Evolutionary conservation across 2,888 invertebrate genomes (phyloP), one percentile per base, ranked within the genome.

Genomic region (Drosophila meridiana): DNA sequence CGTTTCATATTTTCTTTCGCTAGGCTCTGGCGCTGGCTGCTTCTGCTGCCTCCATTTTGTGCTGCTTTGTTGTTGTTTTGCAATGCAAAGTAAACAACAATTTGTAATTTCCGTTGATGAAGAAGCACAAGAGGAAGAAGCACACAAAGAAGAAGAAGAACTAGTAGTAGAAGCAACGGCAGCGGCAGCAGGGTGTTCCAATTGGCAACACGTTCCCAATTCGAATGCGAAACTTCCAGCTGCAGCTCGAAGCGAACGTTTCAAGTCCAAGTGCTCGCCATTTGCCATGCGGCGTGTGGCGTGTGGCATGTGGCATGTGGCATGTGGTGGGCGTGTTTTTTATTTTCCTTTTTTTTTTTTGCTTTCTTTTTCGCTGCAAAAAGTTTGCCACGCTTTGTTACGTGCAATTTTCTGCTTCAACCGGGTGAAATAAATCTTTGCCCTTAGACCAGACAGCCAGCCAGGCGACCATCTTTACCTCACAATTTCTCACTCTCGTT

Each of bases 61-160:
- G 4, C 30, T 4, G 13, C 1, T 42, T 0, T 81, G 66, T 65
- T 59, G 57, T 75, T 68, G 61, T 75, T 74, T 75, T 74, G 59
- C 67, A 88, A 84, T 87, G 89, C 82, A 85, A 83, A 89, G 89
- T 81, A 85, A 85, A 85, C 87, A 85, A 80, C 89, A 86, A 89
- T 85, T 85, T 87, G 89, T 89, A 85, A 87, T 85, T 85, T 85
- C 87, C 87, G 82, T 80, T 89, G 80, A 85, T 82, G 79, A 74
- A 61, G 30, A 52, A n/a, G 30, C 13, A 56, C 9, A 32, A 32
- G 30, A 42, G 8, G 79, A 74, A 63, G 40, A 42, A 6, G 38
- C 32, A 52, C 14, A 13, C 13, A 20, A 20, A 28, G 55, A 13
- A 38, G 53, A 5, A 8, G 40, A 2, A 5, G 40, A 1, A 20